Base-by-base conservation (phyloP, 2,113 vertebrate species). In the Sclerurus mexicanus region DNA sequence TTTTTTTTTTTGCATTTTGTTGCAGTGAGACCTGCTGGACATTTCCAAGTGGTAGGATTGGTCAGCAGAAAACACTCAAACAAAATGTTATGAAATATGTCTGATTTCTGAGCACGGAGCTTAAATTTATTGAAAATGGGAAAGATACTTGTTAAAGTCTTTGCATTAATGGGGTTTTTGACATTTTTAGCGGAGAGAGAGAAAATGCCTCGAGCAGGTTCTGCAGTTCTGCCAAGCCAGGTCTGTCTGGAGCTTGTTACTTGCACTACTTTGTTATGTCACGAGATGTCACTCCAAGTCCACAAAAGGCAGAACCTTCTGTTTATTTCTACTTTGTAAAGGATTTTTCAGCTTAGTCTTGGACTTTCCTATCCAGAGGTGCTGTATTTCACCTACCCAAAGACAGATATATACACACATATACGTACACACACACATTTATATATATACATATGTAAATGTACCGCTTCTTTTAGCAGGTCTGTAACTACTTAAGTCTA, bases 261-360 rank as follows among this genome's bases (percentile, higher is more conserved):
- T 53, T 77, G 91, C 46, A 42, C 35, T 81, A 55, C 28, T 68
- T 35, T 28, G 47, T 87, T 4, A 0, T 0, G 24, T 67, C 97
- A 86, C 95, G 42, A 97, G 97, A 63, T 95, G 97, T 89, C 95
- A 13, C 46, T 72, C 83, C 74, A 62, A 69, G 50, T 15, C 91
- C 76, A 67, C 47, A 31, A 8, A 83, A 68, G 10, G 14, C 23
- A 49, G 15, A n/a, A 23, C 3, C 1, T 68, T 27, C 39, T 1
- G 0, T 39, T 33, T 22, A 14, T 53, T 80, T 56, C 33, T 49
- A 9, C 9, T 1, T 25, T 18, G 33, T 12, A n/a, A 50, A 53
- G 62, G 35, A 2, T 10, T 4, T 35, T 78, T 39, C 23, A 14
- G 18, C 14, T 33, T n/a, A 7, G 17, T 77, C 5, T 53, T 69